Evolutionary conservation across 2,113 vertebrate species (phyloP).

Genomic region (Glareola pratincola): DNA sequence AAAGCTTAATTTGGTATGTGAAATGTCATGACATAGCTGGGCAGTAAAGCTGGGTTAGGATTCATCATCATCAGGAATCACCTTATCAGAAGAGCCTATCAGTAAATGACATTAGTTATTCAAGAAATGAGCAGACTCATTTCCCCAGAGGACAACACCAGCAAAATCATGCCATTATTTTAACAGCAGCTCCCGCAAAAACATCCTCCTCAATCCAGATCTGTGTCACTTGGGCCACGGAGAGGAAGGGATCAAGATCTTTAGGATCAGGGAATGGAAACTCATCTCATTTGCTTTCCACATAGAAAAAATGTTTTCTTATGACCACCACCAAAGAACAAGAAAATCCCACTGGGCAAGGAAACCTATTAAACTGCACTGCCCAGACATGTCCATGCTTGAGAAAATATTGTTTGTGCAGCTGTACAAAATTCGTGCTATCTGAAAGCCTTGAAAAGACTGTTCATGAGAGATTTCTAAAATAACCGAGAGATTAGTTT

Average conservation of each 20-base stretch:
- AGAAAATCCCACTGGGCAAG: not conserved
- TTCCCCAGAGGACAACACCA: not conserved
- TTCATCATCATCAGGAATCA: not conserved
- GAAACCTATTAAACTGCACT: not conserved
- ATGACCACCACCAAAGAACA: not conserved
- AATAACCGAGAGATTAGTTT: constrained; percentile 25
- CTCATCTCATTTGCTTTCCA: not conserved
- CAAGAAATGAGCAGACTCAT: not conserved
- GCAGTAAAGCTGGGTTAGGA: not conserved
- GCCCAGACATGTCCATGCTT: not conserved
- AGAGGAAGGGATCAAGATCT: not conserved
- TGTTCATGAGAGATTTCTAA: not conserved
- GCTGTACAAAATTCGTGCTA: not conserved
- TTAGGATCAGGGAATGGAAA: not conserved
- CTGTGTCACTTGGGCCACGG: not conserved
- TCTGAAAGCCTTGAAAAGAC: not conserved
- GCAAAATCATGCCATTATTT: not conserved
- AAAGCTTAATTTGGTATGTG: not conserved
- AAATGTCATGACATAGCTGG: not conserved
- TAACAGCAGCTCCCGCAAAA: not conserved
- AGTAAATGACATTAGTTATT: not conserved
- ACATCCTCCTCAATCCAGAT: not conserved
- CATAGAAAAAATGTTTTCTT: not conserved
- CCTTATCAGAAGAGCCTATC: not conserved
- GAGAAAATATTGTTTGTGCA: constrained; percentile 24